Evolutionary conservation across 92 coral and sea anemone species (phyloP), one percentile per base, ranked within the genome.

Genomic region (Blastomussa wellsi): DNA sequence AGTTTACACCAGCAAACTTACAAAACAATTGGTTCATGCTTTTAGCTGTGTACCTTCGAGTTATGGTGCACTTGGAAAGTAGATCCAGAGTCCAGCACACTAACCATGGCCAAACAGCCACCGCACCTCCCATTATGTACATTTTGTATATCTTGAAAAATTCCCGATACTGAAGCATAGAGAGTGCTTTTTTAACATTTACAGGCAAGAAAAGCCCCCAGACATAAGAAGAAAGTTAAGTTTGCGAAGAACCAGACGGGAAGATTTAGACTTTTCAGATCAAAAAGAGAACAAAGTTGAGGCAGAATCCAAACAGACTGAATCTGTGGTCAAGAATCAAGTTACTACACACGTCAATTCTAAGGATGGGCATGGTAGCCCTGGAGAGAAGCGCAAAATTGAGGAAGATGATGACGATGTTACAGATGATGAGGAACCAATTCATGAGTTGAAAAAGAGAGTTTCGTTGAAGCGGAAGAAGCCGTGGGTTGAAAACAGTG

Each of bases 341-440:
- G 71, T 26, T 74, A 11, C 19, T 28, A 47, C 39, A 22, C 44
- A 8, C 33, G 60, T 7, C 44, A 74, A 52, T 15, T 57, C 79
- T 12, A 72, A 71, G 79, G 62, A 6, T 71, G 71, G 14, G 9
- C 41, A 72, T 35, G 35, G 16, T 13, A 55, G 7, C 38, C 24
- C 48, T 2, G 62, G 80, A 74, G 87, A 75, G 35, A 83, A 83
- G 66, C 71, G 87, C 13, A 83, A 74, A 26, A 74, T 83, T 32
- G 47, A 60, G 29, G 32, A 20, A 59, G 72, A 57, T 49, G 35
- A 74, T 29, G 69, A 73, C 72, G 87, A 74, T 39, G 26, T 31
- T 20, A 59, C 87, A 41, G 87, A 83, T 51, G 87, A 83, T 17
- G 87, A 83, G 7, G 81, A 74, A 62, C 36, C 41, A 36, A 4